A percentile compares a stretch with the other conserved stretches of the same genome.
phyloP scores from a whole-genome alignment of 2,888 invertebrate species.

The Pyrrhia umbra region DNA sequence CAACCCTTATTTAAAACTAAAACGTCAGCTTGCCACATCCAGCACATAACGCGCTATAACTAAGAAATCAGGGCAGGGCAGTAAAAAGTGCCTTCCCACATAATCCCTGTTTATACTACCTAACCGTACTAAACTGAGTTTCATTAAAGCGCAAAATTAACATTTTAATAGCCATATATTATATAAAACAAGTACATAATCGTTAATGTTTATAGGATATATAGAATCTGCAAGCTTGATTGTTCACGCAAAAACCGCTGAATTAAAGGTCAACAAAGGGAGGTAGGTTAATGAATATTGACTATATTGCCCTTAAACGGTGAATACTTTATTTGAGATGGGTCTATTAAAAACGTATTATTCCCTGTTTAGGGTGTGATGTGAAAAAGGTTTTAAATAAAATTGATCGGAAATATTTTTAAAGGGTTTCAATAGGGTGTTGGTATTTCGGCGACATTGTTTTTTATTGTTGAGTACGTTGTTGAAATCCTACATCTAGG shows the following conservation, averaged over 20 bases:
- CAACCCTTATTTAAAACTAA: conserved; percentile 16
- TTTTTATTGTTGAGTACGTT: too few relatives aligned
- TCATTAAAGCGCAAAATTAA: conserved; percentile 88
- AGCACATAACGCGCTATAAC: conserved; percentile 61
- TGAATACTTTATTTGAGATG: conserved; percentile 12
- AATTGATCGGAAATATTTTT: neutral
- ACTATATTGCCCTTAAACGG: neutral
- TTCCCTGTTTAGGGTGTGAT: neutral
- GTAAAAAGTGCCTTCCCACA: conserved; percentile 83
- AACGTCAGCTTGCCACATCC: conserved; percentile 29
- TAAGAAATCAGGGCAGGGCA: conserved; percentile 79
- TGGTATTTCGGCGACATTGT: neutral
- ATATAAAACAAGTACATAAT: conserved; percentile 81
- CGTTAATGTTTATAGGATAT: conserved; percentile 77
- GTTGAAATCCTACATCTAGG: too few relatives aligned
- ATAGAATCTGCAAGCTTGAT: conserved; percentile 71
- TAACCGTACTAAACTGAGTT: conserved; percentile 82
- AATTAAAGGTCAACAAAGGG: conserved; percentile 47
- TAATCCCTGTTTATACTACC: conserved; percentile 84
- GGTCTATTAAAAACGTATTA: conserved; percentile 12
- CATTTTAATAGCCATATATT: conserved; percentile 88
- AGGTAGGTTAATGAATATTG: conserved; percentile 20
- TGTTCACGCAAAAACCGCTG: conserved; percentile 68
- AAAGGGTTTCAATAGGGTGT: neutral
- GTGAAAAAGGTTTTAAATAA: neutral